These are phyloP conservation scores for Pseudochirops cupreus DNA, from an alignment of 2,797 vertebrate genomes.

Conservation along the genomic window DNA sequence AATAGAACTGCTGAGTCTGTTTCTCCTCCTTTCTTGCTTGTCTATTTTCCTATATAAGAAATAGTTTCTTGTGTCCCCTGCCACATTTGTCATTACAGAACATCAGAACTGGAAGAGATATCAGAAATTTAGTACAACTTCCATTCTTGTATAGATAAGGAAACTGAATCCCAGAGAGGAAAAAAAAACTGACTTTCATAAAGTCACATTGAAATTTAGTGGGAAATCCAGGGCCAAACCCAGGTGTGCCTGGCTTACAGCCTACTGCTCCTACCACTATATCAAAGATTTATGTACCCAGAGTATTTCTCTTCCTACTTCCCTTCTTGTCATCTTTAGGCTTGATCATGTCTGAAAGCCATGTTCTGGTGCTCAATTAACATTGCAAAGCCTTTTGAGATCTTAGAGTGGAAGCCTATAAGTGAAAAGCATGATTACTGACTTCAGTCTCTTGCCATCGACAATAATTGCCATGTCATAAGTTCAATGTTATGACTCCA, in stretches of 20 bases:
- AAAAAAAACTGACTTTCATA: not conserved
- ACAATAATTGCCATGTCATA: not conserved
- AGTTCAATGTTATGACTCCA: conserved; percentile 39
- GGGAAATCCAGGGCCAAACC: not conserved
- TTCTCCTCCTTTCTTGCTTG: not conserved
- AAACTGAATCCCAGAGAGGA: not conserved
- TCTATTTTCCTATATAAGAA: not conserved
- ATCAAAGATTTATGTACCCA: not conserved
- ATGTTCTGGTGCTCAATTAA: not conserved
- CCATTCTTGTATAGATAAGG: not conserved
- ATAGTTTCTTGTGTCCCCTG: not conserved
- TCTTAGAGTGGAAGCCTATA: not conserved
- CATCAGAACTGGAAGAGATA: not conserved
- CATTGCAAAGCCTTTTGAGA: not conserved
- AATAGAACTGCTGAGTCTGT: not conserved
- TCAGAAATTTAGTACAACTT: not conserved
- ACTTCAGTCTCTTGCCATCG: not conserved
- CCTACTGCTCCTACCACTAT: not conserved
- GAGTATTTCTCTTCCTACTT: not conserved
- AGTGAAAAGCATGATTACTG: not conserved
- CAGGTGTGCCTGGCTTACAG: not conserved
- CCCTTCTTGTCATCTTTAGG: not conserved
- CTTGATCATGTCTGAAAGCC: not conserved
- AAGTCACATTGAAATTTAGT: not conserved
- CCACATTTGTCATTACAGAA: not conserved